These are phyloP conservation scores for Coremacera marginata DNA, from an alignment of 2,888 invertebrate species.

Conservation along the genomic window DNA sequence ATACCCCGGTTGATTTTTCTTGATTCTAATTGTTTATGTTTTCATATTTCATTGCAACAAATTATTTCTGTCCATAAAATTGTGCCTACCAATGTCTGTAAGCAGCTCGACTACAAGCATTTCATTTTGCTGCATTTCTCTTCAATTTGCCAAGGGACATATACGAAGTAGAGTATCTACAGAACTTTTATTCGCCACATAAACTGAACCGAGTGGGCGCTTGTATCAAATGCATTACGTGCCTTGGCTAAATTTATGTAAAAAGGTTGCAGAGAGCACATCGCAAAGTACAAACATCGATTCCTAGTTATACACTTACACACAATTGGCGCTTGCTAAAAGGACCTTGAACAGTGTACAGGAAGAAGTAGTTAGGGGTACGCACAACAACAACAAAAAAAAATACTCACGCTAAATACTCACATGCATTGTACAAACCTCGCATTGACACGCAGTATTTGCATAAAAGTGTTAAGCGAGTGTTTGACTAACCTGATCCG, in stretches of 20 bases:
- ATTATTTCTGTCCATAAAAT: conserved; percentile 24
- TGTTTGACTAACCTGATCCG: not conserved
- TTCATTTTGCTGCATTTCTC: too few relatives aligned
- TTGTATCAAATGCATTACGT: conserved; percentile 8
- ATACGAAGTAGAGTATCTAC: too few relatives aligned
- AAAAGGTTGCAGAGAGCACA: conserved; percentile 13
- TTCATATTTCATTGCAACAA: conserved; percentile 31
- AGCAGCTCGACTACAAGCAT: too few relatives aligned
- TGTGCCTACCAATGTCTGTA: not conserved
- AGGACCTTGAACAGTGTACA: not conserved
- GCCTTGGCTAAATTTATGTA: conserved; percentile 29
- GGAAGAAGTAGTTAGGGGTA: not conserved
- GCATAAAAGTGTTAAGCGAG: conserved; percentile 62
- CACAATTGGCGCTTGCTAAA: not conserved
- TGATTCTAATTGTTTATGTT: conserved; percentile 25
- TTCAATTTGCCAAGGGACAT: too few relatives aligned
- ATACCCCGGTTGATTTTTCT: not conserved
- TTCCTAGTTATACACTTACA: not conserved
- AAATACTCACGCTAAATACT: conserved; percentile 58
- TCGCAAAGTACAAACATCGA: not conserved
- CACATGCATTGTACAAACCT: conserved; percentile 62
- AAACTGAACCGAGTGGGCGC: conserved; percentile 23
- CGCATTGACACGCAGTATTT: conserved; percentile 67
- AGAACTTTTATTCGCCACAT: too few relatives aligned
- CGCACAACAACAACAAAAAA: too few relatives aligned